A percentile compares a stretch with the other conserved stretches of the same genome.
phyloP scores from a whole-genome alignment of 2,888 invertebrate species.

The Abscondita cerata region DNA sequence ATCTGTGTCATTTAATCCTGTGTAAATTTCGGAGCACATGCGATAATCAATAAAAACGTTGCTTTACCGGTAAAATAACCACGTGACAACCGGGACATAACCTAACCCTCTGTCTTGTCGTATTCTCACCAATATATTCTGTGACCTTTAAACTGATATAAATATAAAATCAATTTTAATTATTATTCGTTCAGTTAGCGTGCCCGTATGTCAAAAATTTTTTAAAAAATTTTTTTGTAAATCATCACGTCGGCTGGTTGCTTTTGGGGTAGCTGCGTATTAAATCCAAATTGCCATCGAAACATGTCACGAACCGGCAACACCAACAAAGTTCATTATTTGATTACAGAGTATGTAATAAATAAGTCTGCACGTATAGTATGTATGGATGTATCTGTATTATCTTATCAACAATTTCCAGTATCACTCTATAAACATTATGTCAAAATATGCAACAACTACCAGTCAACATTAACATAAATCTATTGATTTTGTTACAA shows the following conservation, averaged over 20 bases:
- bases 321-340: too few relatives aligned
- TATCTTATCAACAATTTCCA: conserved; percentile 22
- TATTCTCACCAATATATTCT: conserved; percentile 35
- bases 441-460: conserved; percentile 8
- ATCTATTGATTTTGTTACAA: conserved; percentile 2
- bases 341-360: too few relatives aligned
- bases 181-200: conserved; percentile 29
- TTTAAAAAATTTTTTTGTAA: background rate
- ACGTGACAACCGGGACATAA: conserved; percentile 37
- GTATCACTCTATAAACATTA: conserved; percentile 23
- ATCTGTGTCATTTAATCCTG: background rate
- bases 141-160: conserved; percentile 40
- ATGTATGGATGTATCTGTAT: too few relatives aligned
- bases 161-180: conserved; percentile 42
- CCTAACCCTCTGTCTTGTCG: conserved; percentile 34
- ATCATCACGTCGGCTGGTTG: background rate
- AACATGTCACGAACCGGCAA: too few relatives aligned
- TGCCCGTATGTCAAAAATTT: conserved; percentile 21
- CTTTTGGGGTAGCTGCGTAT: too few relatives aligned
- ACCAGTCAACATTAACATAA: background rate
- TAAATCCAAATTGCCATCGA: too few relatives aligned
- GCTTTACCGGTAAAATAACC: conserved; percentile 31
- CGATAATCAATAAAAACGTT: conserved; percentile 27
- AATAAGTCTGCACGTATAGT: too few relatives aligned
- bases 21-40: conserved; percentile 20